Evolutionary conservation across 2,113 vertebrate genomes (phyloP).

Genomic region (Onychostruthus taczanowskii): DNA sequence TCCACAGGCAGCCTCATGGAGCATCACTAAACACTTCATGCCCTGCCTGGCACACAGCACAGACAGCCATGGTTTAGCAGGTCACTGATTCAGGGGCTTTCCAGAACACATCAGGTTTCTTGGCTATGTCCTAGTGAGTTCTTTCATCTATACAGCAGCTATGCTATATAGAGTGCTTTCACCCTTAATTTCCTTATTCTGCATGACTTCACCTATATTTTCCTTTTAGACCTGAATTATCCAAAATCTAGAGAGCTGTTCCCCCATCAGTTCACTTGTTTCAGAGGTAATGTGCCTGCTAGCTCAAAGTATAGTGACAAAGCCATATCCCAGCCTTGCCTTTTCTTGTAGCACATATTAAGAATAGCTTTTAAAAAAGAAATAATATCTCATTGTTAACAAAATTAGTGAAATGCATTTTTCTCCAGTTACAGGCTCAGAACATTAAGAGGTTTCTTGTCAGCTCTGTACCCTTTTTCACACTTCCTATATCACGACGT

Average conservation of each 20-base stretch:
- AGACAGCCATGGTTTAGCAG: neutral
- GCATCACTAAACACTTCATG: neutral
- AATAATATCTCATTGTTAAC: neutral
- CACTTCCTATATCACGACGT: neutral
- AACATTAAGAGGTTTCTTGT: neutral
- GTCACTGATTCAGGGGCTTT: neutral
- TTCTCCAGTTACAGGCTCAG: neutral
- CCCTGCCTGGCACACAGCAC: neutral
- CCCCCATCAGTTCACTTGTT: neutral
- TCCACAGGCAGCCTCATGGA: neutral
- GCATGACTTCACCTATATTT: neutral
- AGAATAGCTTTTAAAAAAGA: neutral
- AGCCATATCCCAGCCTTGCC: neutral
- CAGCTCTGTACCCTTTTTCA: neutral
- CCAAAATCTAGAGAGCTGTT: neutral
- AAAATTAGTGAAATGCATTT: neutral
- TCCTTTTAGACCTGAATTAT: neutral
- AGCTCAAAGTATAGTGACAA: neutral
- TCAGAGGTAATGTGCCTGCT: neutral
- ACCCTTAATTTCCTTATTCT: neutral
- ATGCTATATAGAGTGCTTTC: neutral
- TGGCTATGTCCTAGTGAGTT: neutral
- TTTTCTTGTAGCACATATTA: neutral
- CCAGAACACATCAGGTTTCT: neutral
- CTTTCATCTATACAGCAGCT: neutral